Base-by-base conservation (phyloP, 2,888 invertebrate genomes). In the Cetonia aurata region DNA sequence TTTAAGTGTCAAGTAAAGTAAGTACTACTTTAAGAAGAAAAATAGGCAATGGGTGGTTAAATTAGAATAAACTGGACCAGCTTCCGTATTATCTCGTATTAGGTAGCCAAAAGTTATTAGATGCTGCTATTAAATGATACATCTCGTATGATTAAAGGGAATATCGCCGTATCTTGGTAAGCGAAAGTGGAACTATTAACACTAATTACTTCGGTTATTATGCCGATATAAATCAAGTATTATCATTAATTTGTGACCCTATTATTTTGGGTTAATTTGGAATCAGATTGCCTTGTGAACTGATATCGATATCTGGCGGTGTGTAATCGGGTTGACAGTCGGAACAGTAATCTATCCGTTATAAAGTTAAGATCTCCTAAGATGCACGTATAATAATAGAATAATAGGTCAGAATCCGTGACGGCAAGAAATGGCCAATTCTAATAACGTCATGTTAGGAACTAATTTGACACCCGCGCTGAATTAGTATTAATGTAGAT, bases 241-340 rank as follows among this genome's bases (percentile, higher is more conserved):
- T 69, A 69, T 69, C 69, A 48, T 42, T 69, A 69, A 69, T 69
- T 69, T 69, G 69, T 60, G 52, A 69, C 69, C 69, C 69, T 60
- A 59, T 59, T 69, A 69, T 69, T 60, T 69, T 60, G 69, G 69
- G 69, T 69, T 69, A 69, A 69, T 69, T 69, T 42, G 69, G 41
- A 69, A 69, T 69, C 60, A 60, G 69, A 69, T 69, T 69, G 52
- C 41, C 52, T 25, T 59, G 60, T 50, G 52, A 69, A 69, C 69
- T 60, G 52, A 69, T 60, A 69, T 69, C 69, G 69, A 69, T 69
- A 69, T 25, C 25, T 25, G 25, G 60, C 42, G 60, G 52, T 42
- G 17, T 52, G 69, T 69, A 69, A 69, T 69, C 69, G 60, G 69
- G 69, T 60, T 69, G 69, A 69, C 69, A 69, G 69, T 69, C 42